Conservation (phyloP, 2,113 vertebrate genomes). For the Siniperca knerii region DNA sequence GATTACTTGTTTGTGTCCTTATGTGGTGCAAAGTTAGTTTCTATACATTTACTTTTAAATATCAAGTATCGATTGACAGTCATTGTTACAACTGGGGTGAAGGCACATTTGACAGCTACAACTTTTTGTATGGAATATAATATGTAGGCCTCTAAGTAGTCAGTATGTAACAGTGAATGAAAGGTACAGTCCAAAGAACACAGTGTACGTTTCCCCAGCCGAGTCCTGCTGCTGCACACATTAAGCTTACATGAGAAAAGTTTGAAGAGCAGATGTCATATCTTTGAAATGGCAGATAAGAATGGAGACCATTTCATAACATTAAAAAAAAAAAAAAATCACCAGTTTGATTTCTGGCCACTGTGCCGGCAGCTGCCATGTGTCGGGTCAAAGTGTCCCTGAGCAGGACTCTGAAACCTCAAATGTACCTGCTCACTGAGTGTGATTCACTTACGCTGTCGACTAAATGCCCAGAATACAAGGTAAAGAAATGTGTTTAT, state of each 20-base stretch:
- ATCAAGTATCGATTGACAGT: not conserved
- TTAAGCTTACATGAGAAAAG: constrained; percentile 30
- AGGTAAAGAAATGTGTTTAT: not conserved
- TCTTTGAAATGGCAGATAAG: constrained; percentile 25
- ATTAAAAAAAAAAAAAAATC: constrained; percentile 1
- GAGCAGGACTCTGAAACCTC: constrained; percentile 19
- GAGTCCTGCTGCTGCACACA: constrained; percentile 20
- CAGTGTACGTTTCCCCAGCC: not conserved
- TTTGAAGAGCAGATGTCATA: constrained; percentile 28
- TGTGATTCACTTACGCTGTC: constrained; percentile 5
- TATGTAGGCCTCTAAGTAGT: not conserved
- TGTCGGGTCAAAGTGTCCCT: constrained; percentile 36
- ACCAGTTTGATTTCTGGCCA: constrained; percentile 19
- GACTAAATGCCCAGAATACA: not conserved
- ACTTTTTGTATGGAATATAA: not conserved
- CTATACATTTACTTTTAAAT: not conserved
- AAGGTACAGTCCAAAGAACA: constrained; percentile 23
- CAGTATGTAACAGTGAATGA: not conserved
- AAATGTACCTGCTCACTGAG: constrained; percentile 11
- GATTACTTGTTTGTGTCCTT: constrained; percentile 22
- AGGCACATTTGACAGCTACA: not conserved
- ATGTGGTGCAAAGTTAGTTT: not conserved
- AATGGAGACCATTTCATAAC: constrained; percentile 17
- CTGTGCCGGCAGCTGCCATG: constrained; percentile 12
- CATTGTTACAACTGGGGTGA: not conserved